These are phyloP conservation scores for Callospermophilus lateralis DNA, from an alignment of 2,113 vertebrate species.

Conservation along the genomic window DNA sequence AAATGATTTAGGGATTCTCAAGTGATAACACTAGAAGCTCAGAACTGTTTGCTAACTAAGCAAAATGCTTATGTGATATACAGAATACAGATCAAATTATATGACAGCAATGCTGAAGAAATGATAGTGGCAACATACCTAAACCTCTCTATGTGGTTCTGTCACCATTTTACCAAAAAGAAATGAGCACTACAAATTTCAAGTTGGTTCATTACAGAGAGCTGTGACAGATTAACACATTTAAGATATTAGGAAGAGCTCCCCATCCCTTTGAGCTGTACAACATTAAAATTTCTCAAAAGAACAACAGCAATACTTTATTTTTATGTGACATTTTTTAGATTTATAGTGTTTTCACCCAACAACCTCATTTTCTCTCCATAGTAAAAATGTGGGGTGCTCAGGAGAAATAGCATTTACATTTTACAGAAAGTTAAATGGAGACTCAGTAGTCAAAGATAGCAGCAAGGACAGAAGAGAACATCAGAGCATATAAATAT, in stretches of 20 bases:
- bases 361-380: background rate
- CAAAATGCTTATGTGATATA: background rate
- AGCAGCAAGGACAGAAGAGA: background rate
- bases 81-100: conserved; percentile 68
- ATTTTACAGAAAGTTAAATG: conserved; percentile 54
- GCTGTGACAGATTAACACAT: background rate
- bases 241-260: conserved; percentile 31
- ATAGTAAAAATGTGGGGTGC: background rate
- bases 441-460: conserved; percentile 12
- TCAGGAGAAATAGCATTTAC: background rate
- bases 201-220: conserved; percentile 18
- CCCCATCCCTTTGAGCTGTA: background rate
- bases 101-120: background rate
- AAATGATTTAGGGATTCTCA: conserved; percentile 73
- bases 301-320: conserved; percentile 5
- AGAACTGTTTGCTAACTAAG: conserved; percentile 70
- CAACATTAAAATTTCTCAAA: conserved; percentile 5
- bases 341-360: background rate
- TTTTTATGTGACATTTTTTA: conserved; percentile 33
- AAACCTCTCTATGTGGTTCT: background rate
- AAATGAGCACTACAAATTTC: conserved; percentile 31
- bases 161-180: background rate
- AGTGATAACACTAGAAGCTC: conserved; percentile 45
- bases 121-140: background rate
- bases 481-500: background rate